Base-by-base conservation (phyloP, 2,888 invertebrate genomes). In the Euplexia lucipara region DNA sequence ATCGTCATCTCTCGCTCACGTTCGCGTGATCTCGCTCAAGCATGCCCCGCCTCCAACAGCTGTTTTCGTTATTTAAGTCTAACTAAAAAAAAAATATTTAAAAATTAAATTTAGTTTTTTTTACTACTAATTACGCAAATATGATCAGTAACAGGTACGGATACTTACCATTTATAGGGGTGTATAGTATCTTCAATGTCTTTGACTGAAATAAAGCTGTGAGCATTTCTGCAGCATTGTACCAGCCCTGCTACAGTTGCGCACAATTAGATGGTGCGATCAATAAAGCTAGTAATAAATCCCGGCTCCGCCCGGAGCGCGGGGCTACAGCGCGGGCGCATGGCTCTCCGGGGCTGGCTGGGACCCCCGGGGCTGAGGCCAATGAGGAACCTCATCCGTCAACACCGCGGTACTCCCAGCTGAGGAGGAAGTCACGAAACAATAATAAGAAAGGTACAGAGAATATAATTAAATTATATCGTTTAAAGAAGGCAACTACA, bases 251-350 rank as follows among this genome's bases (percentile, higher is more conserved):
- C 16, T 5, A 4, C 9, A 48, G 35, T 53, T 70, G 47, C 53
- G 53, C 66, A 70, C 69, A 82, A 76, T 76, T 71, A 73, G 56
- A 61, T 44, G 58, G 65, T 47, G 66, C 53, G 57, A 77, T 80
- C 78, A 77, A 80, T 77, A 69, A 70, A 48, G 60, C 44, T 42
- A 22, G 68, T 70, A 73, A 71, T 79, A 79, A 69, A 67, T 72
- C 57, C 57, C 45, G 47, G 30, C 39, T 9, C 7, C 8, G 26
- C 51, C 51, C 44, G 52, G 26, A 26, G 41, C 22, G 39, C 53
- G 16, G 32, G 47, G 41, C 60, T 44, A 20, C 30, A n/a, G 20
- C 10, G 44, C 16, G 26, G 26, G 39, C 22, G 3, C 45, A 14
- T n/a, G 32, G 63, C 9, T 12, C 51, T 20, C 44, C 26, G 30